Base-by-base conservation (phyloP, 2,888 invertebrate species). In the Gymnosoma rotundatum region DNA sequence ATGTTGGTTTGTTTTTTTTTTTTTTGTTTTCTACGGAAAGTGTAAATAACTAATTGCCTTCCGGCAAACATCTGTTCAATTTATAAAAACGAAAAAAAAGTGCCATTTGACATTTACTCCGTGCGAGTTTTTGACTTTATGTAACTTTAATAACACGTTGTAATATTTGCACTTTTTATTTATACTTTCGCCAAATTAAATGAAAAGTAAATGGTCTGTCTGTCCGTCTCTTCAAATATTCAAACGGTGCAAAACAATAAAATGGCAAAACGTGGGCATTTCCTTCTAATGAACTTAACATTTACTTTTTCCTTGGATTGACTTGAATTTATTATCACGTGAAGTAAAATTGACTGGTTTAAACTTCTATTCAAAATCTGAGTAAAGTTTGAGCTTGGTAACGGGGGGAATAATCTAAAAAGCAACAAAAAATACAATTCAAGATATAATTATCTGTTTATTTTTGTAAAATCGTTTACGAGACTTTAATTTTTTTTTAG, bases 1-100 rank as follows among this genome's bases (percentile, higher is more conserved):
- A 25, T 42, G 32, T 21, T 25, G 42, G 6, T 50, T 5, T 32
- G 6, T 5, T 0, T 32, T 32, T 32, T 32, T 32, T 32, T 32
- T 5, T 32, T 48, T 48, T 48, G 5, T 5, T 16, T 1, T 48
- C 2, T 7, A 84, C 78, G 75, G 66, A 61, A 74, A 76, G 84
- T 84, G 84, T 84, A 84, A 84, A 84, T 84, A 84, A 84, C 84
- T 82, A 82, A 84, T 84, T 84, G 81, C 78, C 84, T 69, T 84
- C 73, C 78, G 84, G 84, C 84, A 82, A 84, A 84, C 84, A 84
- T 84, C 84, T 84, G 84, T 84, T 84, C 81, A 74, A 66, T 84
- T 84, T 84, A 81, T 84, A 74, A 74, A 32, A 45, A 64, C 78
- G 25, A 25, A 38, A 25, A 32, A n/a, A 21, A 84, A 69, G 63